Evolutionary conservation across 2,888 invertebrate species (phyloP).

Genomic region (Amblyjoppa fuscipennis): DNA sequence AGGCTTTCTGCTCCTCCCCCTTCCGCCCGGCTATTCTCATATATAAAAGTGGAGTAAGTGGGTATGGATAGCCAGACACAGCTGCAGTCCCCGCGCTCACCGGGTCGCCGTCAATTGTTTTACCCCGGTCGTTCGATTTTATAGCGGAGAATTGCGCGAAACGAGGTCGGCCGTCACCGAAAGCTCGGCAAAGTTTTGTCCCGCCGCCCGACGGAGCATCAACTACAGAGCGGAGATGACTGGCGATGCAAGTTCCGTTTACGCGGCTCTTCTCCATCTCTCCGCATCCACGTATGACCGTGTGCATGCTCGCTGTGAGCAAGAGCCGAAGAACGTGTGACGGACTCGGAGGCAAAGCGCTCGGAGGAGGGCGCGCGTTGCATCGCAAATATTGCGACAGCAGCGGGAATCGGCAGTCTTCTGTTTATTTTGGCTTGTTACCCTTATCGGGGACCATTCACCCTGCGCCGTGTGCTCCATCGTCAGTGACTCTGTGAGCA

Average conservation of each 20-base stretch:
- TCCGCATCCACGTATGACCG: neutral
- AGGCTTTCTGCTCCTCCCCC: constrained; percentile 31
- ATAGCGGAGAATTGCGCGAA: constrained; percentile 2
- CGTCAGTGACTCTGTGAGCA: constrained; percentile 3
- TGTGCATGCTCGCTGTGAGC: constrained; percentile 15
- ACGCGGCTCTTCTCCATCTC: too few species aligned
- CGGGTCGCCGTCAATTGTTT: constrained; percentile 67
- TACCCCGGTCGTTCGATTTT: constrained; percentile 33
- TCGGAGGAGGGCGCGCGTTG: constrained; percentile 52
- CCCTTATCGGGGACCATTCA: constrained; percentile 48
- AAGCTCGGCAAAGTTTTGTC: constrained; percentile 73
- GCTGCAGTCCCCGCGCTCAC: constrained; percentile 17
- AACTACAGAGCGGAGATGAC: constrained; percentile 16
- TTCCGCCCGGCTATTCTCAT: constrained; percentile 9
- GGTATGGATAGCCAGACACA: neutral
- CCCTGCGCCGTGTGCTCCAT: neutral
- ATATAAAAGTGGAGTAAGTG: constrained; percentile 8
- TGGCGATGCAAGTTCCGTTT: constrained; percentile 28
- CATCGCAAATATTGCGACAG: constrained; percentile 77
- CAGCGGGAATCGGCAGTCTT: constrained; percentile 77
- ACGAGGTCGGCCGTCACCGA: constrained; percentile 33
- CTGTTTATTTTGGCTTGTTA: constrained; percentile 79
- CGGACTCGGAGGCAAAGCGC: constrained; percentile 5
- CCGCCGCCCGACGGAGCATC: neutral
- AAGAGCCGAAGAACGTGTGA: neutral